Evolutionary conservation across 2,797 vertebrate genomes (phyloP).

Genomic region (Momotus momota): DNA sequence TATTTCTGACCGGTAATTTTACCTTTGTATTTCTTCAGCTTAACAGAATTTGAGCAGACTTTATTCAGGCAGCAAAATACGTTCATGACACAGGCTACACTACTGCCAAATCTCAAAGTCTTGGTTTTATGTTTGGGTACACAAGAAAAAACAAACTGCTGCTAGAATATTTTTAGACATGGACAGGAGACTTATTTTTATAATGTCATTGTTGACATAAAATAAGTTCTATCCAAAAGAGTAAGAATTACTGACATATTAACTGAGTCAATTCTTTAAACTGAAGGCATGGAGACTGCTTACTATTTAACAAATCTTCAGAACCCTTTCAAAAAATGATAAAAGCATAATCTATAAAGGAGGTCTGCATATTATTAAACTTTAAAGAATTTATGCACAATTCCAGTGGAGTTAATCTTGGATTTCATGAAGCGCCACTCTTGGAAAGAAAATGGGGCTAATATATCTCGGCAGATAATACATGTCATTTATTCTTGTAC

Average conservation of each 20-base stretch:
- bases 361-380: not conserved
- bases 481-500: not conserved
- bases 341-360: not conserved
- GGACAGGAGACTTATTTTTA: not conserved
- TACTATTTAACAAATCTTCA: not conserved
- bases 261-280: not conserved
- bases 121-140: not conserved
- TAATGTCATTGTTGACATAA: not conserved
- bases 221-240: not conserved
- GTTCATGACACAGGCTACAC: not conserved
- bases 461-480: not conserved
- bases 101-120: not conserved
- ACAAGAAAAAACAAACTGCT: not conserved
- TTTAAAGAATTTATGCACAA: not conserved
- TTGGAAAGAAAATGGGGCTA: not conserved
- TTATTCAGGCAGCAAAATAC: not conserved
- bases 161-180: not conserved
- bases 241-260: not conserved
- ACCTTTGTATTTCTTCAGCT: not conserved
- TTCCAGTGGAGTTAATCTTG: not conserved
- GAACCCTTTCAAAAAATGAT: not conserved
- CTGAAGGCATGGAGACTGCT: not conserved
- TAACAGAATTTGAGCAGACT: not conserved
- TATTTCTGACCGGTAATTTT: not conserved
- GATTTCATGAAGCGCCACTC: not conserved